phyloP scores from a whole-genome alignment of 2,113 vertebrate genomes.

The Dicaeum eximium region DNA sequence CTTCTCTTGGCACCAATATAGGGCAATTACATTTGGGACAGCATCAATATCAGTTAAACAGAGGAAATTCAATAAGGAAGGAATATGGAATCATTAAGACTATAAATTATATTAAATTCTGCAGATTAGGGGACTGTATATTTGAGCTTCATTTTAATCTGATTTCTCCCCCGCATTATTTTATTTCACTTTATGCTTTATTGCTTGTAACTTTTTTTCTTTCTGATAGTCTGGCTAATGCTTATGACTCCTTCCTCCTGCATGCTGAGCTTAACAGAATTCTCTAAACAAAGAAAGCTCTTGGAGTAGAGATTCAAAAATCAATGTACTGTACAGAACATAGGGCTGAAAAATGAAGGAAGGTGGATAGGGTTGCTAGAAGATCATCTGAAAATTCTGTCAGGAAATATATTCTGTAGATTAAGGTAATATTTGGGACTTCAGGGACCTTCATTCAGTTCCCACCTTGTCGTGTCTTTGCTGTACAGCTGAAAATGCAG shows the following conservation, averaged over 20 bases:
- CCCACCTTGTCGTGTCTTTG: neutral
- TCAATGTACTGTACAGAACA: neutral
- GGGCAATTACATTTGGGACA: neutral
- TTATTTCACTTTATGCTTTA: constrained; percentile 15
- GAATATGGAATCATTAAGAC: constrained; percentile 1
- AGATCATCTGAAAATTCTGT: neutral
- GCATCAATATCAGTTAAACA: constrained; percentile 8
- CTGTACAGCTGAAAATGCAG: neutral
- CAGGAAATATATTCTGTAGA: neutral
- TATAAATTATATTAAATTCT: constrained; percentile 14
- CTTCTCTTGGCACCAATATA: neutral
- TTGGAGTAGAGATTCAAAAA: neutral
- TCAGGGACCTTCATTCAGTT: neutral
- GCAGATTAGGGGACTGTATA: neutral
- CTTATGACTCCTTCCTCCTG: neutral
- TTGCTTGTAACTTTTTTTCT: neutral
- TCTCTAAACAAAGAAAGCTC: neutral
- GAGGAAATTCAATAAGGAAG: constrained; percentile 21
- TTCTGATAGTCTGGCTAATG: neutral
- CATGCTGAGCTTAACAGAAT: neutral
- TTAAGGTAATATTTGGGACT: neutral
- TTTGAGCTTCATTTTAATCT: constrained; percentile 15
- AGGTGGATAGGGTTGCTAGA: neutral
- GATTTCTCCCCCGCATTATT: neutral
- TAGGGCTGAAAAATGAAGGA: neutral